Conservation (phyloP, 2,888 invertebrate species). For the Lasioglossum lativentre region DNA sequence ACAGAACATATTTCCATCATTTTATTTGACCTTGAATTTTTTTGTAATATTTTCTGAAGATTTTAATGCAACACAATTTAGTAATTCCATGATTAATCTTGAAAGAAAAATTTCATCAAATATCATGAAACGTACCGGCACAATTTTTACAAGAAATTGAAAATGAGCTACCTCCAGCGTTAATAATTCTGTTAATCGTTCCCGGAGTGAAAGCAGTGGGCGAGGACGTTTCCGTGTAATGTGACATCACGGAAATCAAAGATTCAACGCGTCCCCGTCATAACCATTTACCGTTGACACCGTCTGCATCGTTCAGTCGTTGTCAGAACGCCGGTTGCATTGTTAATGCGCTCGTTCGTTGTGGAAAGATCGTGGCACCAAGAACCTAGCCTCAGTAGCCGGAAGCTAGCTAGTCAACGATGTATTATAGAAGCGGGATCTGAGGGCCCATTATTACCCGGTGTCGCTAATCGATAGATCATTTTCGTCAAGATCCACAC, state of each 20-base stretch:
- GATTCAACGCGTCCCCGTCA: conserved; percentile 79
- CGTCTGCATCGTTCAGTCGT: conserved; percentile 79
- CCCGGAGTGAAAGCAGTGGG: conserved; percentile 9
- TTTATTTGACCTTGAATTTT: background rate
- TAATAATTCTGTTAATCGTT: conserved; percentile 9
- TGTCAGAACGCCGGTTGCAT: conserved; percentile 74
- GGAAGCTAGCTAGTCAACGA: conserved; percentile 56
- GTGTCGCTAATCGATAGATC: conserved; percentile 61
- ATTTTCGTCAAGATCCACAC: conserved; percentile 60
- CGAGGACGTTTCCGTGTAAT: conserved; percentile 67
- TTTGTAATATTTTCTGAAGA: background rate
- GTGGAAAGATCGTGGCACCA: background rate
- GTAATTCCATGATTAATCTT: too few species aligned
- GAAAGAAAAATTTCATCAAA: background rate
- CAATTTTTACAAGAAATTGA: background rate
- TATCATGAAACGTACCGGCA: background rate
- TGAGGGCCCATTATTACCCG: conserved; percentile 38
- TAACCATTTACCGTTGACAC: conserved; percentile 81
- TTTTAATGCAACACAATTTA: background rate
- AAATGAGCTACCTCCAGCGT: background rate
- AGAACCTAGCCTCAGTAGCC: conserved; percentile 52
- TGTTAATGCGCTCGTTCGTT: conserved; percentile 60
- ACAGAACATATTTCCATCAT: too few species aligned
- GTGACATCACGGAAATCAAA: conserved; percentile 76
- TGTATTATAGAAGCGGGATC: conserved; percentile 43